Conservation (phyloP, 2,797 vertebrate species). For the Sphaeramia orbicularis region DNA sequence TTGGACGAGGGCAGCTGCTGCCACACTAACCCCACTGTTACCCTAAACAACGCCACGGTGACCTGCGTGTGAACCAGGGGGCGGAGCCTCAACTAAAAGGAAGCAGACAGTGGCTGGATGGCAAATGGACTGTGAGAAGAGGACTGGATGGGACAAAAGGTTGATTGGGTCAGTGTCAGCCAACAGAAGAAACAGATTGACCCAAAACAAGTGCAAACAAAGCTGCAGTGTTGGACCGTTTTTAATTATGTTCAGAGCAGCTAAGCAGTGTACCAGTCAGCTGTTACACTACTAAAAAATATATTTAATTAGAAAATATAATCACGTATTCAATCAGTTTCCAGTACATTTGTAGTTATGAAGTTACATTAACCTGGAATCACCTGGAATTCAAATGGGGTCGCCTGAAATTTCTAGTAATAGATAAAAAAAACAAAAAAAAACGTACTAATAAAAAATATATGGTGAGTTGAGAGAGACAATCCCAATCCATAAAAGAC, state of each 20-base stretch:
- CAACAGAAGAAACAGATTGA: neutral
- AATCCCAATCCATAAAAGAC: no score
- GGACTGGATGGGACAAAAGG: conserved; percentile 9
- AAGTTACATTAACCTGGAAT: no score
- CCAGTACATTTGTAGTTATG: no score
- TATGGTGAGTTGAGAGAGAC: no score
- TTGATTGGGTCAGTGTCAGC: conserved; percentile 23
- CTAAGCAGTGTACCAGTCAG: neutral
- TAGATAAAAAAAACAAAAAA: no score
- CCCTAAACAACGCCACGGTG: conserved; percentile 11
- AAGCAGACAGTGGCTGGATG: neutral
- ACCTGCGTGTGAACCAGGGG: conserved; percentile 24
- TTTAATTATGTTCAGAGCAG: conserved; percentile 17
- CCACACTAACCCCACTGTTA: neutral
- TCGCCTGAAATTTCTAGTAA: no score
- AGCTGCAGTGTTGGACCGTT: conserved; percentile 17
- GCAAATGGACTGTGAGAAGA: conserved; percentile 4
- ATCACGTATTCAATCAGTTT: neutral
- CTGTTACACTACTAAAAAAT: neutral
- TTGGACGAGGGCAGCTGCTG: conserved; percentile 48
- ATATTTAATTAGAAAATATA: no score
- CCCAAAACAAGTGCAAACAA: conserved; percentile 26
- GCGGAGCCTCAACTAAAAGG: conserved; percentile 6
- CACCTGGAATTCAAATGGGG: no score
- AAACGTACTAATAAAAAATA: no score